These are phyloP conservation scores for Cassiopea andromeda DNA, from an alignment of 30 jellyfish, hydroid and myxozoan genomes.

Conservation along the genomic window DNA sequence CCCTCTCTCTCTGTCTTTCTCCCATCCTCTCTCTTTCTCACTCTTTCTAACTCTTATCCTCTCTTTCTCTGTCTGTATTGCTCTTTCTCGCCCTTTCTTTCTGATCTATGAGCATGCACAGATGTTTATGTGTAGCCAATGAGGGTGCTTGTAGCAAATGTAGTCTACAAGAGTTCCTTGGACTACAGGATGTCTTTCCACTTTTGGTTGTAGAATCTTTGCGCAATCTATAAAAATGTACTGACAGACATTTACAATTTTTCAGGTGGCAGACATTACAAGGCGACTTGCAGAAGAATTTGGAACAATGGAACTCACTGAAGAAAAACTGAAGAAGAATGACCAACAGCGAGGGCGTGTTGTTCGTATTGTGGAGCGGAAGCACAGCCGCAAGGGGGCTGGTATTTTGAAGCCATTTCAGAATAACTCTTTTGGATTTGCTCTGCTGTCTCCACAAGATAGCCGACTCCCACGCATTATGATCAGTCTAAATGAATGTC, in stretches of 20 bases:
- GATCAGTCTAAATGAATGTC: conserved; percentile 74
- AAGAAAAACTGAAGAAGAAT: neutral
- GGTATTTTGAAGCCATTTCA: conserved; percentile 78
- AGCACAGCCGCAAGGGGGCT: conserved; percentile 72
- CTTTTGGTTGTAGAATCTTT: neutral
- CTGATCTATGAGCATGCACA: no score
- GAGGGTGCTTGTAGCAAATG: no score
- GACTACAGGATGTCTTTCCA: neutral
- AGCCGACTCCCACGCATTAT: conserved; percentile 75
- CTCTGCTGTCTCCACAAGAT: conserved; percentile 82
- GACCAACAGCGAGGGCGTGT: conserved; percentile 70
- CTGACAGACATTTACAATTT: neutral
- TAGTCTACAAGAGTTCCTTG: no score
- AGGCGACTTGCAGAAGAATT: conserved; percentile 51
- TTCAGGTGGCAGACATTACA: conserved; percentile 24
- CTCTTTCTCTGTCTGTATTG: no score
- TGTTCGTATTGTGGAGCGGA: conserved; percentile 73
- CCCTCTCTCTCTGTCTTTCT: no score
- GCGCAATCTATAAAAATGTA: neutral
- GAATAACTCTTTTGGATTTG: conserved; percentile 62
- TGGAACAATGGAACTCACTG: conserved; percentile 20
- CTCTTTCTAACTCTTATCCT: no score
- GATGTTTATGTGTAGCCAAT: no score
- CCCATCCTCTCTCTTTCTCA: no score
- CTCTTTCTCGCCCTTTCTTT: no score